A percentile compares a stretch with the other conserved stretches of the same genome.
Evolutionary conservation across 2,888 invertebrate genomes (phyloP).

Genomic region (Anagyrus pseudococci): DNA sequence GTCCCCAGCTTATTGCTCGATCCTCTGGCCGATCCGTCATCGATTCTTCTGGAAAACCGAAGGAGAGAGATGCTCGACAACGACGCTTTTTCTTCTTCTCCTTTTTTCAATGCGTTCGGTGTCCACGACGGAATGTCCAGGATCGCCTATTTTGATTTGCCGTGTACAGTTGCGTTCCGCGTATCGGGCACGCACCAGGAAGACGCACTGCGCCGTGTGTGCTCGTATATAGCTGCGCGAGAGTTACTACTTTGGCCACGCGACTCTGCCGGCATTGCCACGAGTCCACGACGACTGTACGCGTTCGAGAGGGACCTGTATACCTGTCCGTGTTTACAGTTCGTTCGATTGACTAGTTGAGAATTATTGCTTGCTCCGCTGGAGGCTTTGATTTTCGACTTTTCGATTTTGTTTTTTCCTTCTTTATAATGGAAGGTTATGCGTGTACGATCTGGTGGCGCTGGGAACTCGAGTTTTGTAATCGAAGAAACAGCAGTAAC

Average conservation of each 20-base stretch:
- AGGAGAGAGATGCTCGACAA: no score
- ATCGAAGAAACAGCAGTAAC: no score
- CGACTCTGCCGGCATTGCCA: neutral
- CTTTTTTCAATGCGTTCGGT: neutral
- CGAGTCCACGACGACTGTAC: neutral
- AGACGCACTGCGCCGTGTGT: neutral
- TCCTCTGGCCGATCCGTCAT: no score
- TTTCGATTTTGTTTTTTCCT: no score
- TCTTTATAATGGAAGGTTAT: neutral
- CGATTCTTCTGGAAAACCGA: no score
- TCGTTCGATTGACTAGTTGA: no score
- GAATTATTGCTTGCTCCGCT: no score
- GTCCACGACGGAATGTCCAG: constrained; percentile 31
- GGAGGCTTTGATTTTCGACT: no score
- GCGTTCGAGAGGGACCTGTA: neutral
- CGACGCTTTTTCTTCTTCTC: neutral
- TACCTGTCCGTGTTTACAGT: neutral
- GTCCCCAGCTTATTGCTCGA: no score
- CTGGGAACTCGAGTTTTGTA: no score
- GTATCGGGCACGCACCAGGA: constrained; percentile 13
- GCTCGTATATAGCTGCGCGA: no score
- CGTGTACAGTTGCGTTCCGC: constrained; percentile 37
- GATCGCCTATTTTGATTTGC: constrained; percentile 36
- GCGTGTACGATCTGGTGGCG: no score
- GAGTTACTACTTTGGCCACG: constrained; percentile 33